A percentile compares a stretch with the other conserved stretches of the same genome.
phyloP scores from a whole-genome alignment of 2,113 vertebrate species.

The Urocolius indicus region DNA sequence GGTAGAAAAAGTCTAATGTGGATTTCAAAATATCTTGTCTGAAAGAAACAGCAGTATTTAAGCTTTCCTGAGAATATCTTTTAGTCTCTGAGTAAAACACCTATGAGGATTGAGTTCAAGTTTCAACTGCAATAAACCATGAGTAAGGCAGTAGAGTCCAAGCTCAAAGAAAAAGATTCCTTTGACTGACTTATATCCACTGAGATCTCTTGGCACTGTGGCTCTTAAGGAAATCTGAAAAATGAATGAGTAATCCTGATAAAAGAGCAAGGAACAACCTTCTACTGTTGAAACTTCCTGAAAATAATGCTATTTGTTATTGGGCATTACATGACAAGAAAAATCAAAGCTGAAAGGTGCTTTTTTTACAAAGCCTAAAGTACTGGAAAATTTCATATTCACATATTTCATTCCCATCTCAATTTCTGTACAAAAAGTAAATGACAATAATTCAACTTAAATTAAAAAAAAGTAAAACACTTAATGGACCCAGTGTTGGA shows the following conservation, averaged over 20 bases:
- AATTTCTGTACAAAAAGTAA: neutral
- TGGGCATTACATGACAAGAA: neutral
- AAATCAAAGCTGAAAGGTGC: neutral
- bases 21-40: neutral
- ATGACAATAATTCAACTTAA: neutral
- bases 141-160: neutral
- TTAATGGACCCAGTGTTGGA: rapidly evolving
- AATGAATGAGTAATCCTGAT: neutral
- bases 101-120: neutral
- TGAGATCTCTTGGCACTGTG: neutral
- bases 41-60: neutral
- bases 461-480: neutral
- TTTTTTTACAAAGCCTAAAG: neutral
- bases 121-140: neutral
- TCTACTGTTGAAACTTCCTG: neutral
- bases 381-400: neutral
- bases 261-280: neutral
- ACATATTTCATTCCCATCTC: neutral
- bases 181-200: neutral
- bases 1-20: neutral
- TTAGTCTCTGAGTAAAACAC: neutral
- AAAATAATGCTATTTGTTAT: neutral
- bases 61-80: neutral
- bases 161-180: neutral
- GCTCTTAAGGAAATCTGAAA: neutral